Percentiles rank a stretch among this genome's conserved stretches.
These are phyloP conservation scores for Phania funesta DNA, from an alignment of 2,888 invertebrate genomes.

Conservation along the genomic window DNA sequence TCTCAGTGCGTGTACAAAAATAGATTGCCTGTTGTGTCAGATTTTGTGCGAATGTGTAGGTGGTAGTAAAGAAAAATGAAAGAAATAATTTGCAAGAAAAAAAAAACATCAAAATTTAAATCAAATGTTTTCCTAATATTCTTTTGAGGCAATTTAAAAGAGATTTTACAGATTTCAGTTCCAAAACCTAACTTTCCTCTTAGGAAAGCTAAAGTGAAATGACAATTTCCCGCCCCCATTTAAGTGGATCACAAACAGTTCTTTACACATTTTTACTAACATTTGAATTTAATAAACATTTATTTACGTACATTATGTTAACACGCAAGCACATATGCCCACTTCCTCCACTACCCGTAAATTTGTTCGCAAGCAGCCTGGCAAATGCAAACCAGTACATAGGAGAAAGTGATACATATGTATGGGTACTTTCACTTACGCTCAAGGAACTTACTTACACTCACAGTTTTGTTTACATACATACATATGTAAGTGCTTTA, in stretches of 20 bases:
- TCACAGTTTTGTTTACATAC: neutral
- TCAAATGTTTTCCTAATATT: constrained; percentile 1
- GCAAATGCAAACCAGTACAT: neutral
- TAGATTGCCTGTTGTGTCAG: constrained; percentile 22
- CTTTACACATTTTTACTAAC: constrained; percentile 51
- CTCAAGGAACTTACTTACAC: neutral
- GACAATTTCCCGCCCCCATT: constrained; percentile 42
- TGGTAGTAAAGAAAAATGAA: constrained; percentile 32
- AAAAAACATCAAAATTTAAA: neutral
- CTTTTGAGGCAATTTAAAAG: constrained; percentile 54
- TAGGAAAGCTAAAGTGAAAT: constrained; percentile 61
- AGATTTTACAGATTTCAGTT: constrained; percentile 59
- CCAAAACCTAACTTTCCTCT: constrained; percentile 52
- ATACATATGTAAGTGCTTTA: too few relatives aligned
- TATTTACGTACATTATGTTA: constrained; percentile 59
- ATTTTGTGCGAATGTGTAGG: neutral
- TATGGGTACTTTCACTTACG: constrained; percentile 7
- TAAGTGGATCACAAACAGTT: constrained; percentile 25
- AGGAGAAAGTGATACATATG: constrained; percentile 11
- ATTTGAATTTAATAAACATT: constrained; percentile 65
- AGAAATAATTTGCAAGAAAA: constrained; percentile 40
- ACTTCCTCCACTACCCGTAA: neutral
- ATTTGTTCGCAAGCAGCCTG: neutral
- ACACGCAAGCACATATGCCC: constrained; percentile 12
- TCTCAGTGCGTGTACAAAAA: constrained; percentile 14